phyloP scores from a whole-genome alignment of 2,888 invertebrate genomes.

The Cepaea hortensis region DNA sequence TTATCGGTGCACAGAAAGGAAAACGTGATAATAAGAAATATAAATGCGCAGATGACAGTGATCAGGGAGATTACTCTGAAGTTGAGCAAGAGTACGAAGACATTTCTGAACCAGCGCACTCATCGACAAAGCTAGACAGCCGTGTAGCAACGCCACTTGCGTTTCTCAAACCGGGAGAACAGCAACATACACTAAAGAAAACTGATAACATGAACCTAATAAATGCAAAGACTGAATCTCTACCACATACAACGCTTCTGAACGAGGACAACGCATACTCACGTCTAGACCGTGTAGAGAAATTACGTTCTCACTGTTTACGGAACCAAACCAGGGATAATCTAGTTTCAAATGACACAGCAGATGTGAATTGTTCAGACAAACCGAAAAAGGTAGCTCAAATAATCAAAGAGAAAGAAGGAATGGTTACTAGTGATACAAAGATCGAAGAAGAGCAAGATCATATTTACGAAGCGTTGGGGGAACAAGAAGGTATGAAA shows the following conservation, averaged over 20 bases:
- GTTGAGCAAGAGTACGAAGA: not conserved
- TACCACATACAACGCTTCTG: not conserved
- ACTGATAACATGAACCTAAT: not conserved
- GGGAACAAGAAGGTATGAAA: not conserved
- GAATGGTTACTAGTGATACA: not conserved
- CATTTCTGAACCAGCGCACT: not conserved
- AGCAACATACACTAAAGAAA: not conserved
- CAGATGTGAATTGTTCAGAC: not conserved
- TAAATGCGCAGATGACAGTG: too few relatives aligned
- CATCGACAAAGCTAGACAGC: not conserved
- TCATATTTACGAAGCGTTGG: slow-evolving; percentile 14
- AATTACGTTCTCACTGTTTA: not conserved
- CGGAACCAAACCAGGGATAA: not conserved
- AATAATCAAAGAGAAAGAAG: not conserved
- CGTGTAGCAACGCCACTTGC: slow-evolving; percentile 13
- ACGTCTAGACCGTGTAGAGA: not conserved
- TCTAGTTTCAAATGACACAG: not conserved
- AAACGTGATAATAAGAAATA: not conserved
- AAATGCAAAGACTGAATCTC: not conserved
- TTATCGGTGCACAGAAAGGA: not conserved
- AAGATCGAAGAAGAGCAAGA: slow-evolving; percentile 3
- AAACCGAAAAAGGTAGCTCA: too few relatives aligned
- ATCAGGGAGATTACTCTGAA: not conserved
- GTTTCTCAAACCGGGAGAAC: too few relatives aligned
- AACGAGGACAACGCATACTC: not conserved